These are phyloP conservation scores for Electrona antarctica DNA, from an alignment of 2,113 vertebrate species.

Conservation along the genomic window DNA sequence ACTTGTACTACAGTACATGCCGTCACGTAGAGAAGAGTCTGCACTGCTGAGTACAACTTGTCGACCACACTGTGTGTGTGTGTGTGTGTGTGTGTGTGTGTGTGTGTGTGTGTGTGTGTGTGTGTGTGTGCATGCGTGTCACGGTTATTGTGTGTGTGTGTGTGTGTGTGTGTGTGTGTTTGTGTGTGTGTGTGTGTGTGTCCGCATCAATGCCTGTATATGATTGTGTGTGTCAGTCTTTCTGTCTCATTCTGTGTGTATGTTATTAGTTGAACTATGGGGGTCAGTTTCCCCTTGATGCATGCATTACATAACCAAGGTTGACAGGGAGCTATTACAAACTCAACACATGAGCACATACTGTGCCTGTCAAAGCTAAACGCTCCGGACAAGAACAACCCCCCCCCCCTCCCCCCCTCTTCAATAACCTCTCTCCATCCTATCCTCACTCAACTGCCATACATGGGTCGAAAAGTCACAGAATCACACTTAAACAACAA, in stretches of 20 bases:
- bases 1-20: background rate
- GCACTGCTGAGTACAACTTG: constrained; percentile 36
- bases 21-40: background rate
- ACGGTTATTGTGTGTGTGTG: constrained; percentile 1
- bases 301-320: constrained; percentile 59
- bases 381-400: constrained; percentile 31
- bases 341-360: constrained; percentile 46
- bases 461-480: constrained; percentile 42
- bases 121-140: background rate
- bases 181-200: constrained; percentile 3
- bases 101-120: constrained; percentile 43
- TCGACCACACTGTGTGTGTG: constrained; percentile 52
- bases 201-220: constrained; percentile 10
- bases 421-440: constrained; percentile 15
- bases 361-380: constrained; percentile 53
- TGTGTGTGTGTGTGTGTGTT: constrained; percentile 28
- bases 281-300: constrained; percentile 60
- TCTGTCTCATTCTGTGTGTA: constrained; percentile 6
- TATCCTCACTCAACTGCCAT: constrained; percentile 42
- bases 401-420: constrained; percentile 17
- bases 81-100: constrained; percentile 42
- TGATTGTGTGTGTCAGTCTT: constrained; percentile 42
- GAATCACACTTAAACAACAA: constrained; percentile 3
- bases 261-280: constrained; percentile 52
- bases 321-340: constrained; percentile 57